Base-by-base conservation (phyloP, 2,888 invertebrate genomes). In the Lissonota sp. region DNA sequence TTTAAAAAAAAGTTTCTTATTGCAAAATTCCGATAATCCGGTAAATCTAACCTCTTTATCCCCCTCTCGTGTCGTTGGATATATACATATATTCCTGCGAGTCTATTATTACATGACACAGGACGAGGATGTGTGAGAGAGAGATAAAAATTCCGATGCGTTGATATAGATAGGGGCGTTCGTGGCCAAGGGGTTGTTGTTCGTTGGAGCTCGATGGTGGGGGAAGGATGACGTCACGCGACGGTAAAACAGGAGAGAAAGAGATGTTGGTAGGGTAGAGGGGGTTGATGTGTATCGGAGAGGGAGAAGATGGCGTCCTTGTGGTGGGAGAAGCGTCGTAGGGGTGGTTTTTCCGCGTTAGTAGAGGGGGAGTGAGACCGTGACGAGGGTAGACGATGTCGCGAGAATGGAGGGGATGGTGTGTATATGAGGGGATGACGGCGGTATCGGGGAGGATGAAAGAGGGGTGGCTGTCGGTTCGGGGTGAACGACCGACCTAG, bases 401-500 rank as follows among this genome's bases (percentile, higher is more conserved):
- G 26, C 26, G 26, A 26, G 26, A 26, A 26, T 26, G 84, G 75
- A 82, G 77, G 78, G 80, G 76, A 70, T 73, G 84, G 79, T 80
- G 77, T 58, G 46, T 85, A 77, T 86, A 87, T 85, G 86, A 73
- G 70, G 46, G 37, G 46, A 53, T 42, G 57, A 39, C n/a, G 51
- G 70, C 16, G 60, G 12, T 74, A 79, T 74, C 66, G 82, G 80
- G 76, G 76, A 67, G 64, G 74, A 55, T 51, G 74, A 14, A 37
- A 10, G 84, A 87, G 74, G 39, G 55, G 60, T 73, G 55, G 73
- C 44, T 46, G 85, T 86, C 86, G 85, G 80, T 78, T 85, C 77
- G 88, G 85, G 91, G 90, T 92, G 92, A 92, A 92, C 87, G 92
- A 92, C 92, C 92, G 92, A 92, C 92, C 92, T 92, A 92, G 92